A percentile compares a stretch with the other conserved stretches of the same genome.
Conservation (phyloP, 2,113 vertebrate genomes). For the Physeter macrocephalus region DNA sequence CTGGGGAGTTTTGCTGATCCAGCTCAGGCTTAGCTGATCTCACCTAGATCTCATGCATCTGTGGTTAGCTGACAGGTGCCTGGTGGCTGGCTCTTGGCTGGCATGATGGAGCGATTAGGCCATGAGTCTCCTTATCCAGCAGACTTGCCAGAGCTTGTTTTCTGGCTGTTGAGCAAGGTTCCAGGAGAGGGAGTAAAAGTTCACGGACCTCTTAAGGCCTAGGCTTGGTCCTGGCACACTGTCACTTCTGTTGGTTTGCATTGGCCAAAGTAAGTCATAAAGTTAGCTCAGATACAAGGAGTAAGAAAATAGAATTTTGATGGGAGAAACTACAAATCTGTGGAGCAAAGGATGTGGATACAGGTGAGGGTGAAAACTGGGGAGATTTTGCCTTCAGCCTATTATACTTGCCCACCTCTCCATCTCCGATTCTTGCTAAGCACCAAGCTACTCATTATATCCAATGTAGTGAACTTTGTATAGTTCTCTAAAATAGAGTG, state of each 20-base stretch:
- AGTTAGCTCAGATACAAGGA: neutral
- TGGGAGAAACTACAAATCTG: neutral
- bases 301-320: neutral
- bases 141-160: neutral
- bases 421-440: neutral
- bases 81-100: neutral
- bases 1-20: neutral
- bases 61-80: neutral
- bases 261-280: neutral
- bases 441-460: neutral
- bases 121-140: neutral
- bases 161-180: neutral
- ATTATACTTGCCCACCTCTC: neutral
- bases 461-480: neutral
- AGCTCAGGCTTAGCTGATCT: neutral
- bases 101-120: neutral
- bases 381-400: neutral
- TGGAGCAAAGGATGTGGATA: neutral
- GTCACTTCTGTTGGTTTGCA: neutral
- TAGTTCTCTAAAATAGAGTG: neutral
- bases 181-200: neutral
- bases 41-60: neutral
- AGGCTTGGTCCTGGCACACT: neutral
- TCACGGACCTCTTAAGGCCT: neutral
- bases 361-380: neutral